Percentiles rank a stretch among this genome's conserved stretches.
phyloP scores from a whole-genome alignment of 2,113 vertebrate species.

The Octodon degus region DNA sequence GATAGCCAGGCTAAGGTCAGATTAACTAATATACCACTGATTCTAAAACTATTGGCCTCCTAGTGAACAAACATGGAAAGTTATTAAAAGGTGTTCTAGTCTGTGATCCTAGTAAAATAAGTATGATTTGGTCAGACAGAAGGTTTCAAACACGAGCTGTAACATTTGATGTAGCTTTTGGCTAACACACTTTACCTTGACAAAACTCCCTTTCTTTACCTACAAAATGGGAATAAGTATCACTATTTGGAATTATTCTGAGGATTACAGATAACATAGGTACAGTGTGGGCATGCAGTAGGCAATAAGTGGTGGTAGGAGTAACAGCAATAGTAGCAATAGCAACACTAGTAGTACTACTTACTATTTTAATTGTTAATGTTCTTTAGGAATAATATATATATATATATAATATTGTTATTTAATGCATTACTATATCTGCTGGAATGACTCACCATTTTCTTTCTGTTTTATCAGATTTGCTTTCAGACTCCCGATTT shows the following conservation, averaged over 20 bases:
- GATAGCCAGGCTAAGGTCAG: background rate
- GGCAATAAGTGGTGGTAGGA: background rate
- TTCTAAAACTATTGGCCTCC: background rate
- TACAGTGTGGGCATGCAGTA: background rate
- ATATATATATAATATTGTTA: background rate
- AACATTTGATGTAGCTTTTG: background rate
- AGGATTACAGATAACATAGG: background rate
- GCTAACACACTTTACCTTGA: background rate
- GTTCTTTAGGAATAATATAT: background rate
- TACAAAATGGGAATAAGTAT: slow-evolving; percentile 12
- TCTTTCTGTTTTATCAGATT: slow-evolving; percentile 86
- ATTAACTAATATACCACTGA: background rate
- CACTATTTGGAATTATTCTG: background rate
- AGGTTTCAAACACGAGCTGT: background rate
- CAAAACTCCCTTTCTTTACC: background rate
- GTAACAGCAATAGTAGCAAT: background rate
- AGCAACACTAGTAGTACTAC: background rate
- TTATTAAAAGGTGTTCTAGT: background rate
- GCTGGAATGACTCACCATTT: slow-evolving; percentile 81
- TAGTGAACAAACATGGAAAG: background rate
- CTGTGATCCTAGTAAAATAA: background rate
- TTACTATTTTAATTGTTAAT: background rate
- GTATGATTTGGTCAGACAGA: background rate
- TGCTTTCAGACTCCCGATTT: slow-evolving; percentile 84
- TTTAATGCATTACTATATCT: background rate